Evolutionary conservation across 2,797 vertebrate genomes (phyloP).

Genomic region (Danionella dracula): DNA sequence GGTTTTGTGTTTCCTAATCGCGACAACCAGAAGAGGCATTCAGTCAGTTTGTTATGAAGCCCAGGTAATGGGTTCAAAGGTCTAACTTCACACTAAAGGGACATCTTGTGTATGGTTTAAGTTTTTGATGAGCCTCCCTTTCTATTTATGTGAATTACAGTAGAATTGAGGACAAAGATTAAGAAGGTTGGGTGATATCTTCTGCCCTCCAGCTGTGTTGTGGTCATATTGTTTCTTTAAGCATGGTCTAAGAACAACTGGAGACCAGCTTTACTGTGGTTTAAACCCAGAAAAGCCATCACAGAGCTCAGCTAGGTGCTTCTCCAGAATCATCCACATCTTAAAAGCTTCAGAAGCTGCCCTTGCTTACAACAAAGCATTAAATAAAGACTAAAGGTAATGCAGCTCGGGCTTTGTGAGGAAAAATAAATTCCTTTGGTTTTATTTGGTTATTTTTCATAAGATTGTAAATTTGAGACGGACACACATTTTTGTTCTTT

Average conservation of each 20-base stretch:
- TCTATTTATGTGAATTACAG: conserved; percentile 48
- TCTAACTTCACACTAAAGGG: conserved; percentile 8
- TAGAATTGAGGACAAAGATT: conserved; percentile 54
- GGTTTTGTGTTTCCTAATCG: conserved; percentile 8
- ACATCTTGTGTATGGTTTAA: conserved; percentile 37
- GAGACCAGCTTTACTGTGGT: neutral
- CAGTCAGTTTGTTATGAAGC: neutral
- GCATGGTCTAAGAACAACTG: neutral
- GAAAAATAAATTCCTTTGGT: too few species aligned
- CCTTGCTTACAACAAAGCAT: too few species aligned
- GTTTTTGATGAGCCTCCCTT: conserved; percentile 31
- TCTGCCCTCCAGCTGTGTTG: conserved; percentile 37
- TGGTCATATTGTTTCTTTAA: conserved; percentile 3
- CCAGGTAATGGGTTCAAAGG: neutral
- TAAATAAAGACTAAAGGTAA: too few species aligned
- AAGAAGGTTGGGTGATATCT: conserved; percentile 35
- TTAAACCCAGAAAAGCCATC: neutral
- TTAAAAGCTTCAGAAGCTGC: neutral
- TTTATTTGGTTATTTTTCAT: too few species aligned
- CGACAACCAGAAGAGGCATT: conserved; percentile 1
- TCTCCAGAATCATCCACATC: neutral
- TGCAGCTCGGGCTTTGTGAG: too few species aligned
- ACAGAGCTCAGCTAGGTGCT: neutral
- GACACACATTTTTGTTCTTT: too few species aligned
- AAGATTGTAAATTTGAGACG: too few species aligned